Evolutionary conservation across 2,113 vertebrate genomes (phyloP), one percentile per base, ranked within the genome.

Genomic region (Lycocorax pyrrhopterus): DNA sequence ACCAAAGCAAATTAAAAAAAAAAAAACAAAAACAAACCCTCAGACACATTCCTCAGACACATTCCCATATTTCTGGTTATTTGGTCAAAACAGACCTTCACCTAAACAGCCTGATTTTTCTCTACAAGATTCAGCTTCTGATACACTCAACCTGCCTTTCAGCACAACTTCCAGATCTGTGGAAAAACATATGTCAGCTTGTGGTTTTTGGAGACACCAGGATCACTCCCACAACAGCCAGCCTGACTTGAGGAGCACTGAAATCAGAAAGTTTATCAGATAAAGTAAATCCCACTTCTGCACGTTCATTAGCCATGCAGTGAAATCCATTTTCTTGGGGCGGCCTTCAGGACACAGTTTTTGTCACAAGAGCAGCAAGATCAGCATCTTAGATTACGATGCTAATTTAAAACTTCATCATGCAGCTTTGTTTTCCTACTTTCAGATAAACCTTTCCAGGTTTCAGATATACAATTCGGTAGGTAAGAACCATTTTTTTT

Each of bases 261-360:
- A 51, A 59, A 90, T 20, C 53, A 49, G 6, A 7, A 73, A 44
- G 9, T 12, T 49, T 16, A 46, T 32, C 39, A 44, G 32, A n/a
- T 1, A 47, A 16, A 83, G 13, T 7, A 90, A 86, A 69, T 16
- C 5, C 26, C 37, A 8, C 12, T 62, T 84, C 4, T 2, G 5
- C 1, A 6, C 2, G 1, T 10, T 27, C 17, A 25, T 4, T 9
- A 59, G 20, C 25, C 35, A 4, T 2, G 4, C 8, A 27, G 23
- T 13, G 12, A 73, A 84, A 39, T 5, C 25, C 25, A 9, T 29
- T 55, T 84, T 13, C 7, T 17, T 1, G 0, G 2, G 9, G 8
- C 1, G 2, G 30, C 41, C 68, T 39, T 39, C 32, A 30, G 29
- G 17, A 60, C 12, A 56, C 4, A 21, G 5, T 4, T 90, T 66